Evolutionary conservation across 2,797 vertebrate species (phyloP).

Genomic region (Telmatherina bonti): DNA sequence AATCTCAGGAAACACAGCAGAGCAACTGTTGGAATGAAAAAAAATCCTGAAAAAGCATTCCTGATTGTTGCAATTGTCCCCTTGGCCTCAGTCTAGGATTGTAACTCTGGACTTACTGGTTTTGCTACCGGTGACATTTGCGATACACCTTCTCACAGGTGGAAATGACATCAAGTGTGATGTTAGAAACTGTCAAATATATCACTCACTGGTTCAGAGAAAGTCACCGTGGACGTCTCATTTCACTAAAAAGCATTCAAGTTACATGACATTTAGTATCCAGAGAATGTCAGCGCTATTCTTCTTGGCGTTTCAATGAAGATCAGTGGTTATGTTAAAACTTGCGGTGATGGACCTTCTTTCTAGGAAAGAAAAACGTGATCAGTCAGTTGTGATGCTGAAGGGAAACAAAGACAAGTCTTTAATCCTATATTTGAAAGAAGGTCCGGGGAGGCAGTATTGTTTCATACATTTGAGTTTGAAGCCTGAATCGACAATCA

Average conservation of each 20-base stretch:
- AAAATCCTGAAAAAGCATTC: not conserved
- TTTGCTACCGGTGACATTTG: not conserved
- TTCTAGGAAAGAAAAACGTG: too few species aligned
- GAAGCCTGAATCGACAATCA: too few species aligned
- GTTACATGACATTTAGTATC: not conserved
- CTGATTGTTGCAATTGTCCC: not conserved
- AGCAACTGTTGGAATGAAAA: conserved; percentile 58
- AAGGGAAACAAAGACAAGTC: too few species aligned
- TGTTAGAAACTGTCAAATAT: too few species aligned
- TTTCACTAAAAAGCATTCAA: not conserved
- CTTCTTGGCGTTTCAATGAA: not conserved
- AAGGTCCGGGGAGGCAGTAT: too few species aligned
- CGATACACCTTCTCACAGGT: not conserved
- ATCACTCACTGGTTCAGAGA: too few species aligned
- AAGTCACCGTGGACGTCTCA: not conserved
- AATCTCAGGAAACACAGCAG: conserved; percentile 59
- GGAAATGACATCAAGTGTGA: not conserved
- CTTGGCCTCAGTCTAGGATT: too few species aligned
- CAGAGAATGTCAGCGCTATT: not conserved
- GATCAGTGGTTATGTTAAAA: too few species aligned
- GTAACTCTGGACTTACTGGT: not conserved
- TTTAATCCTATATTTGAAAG: too few species aligned
- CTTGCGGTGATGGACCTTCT: too few species aligned
- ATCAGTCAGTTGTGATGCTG: too few species aligned
- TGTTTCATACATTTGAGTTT: too few species aligned